Percentiles rank a stretch among this genome's conserved stretches.
These are phyloP conservation scores for Leptopterna dolabrata DNA, from an alignment of 2,888 invertebrate genomes.

Conservation along the genomic window DNA sequence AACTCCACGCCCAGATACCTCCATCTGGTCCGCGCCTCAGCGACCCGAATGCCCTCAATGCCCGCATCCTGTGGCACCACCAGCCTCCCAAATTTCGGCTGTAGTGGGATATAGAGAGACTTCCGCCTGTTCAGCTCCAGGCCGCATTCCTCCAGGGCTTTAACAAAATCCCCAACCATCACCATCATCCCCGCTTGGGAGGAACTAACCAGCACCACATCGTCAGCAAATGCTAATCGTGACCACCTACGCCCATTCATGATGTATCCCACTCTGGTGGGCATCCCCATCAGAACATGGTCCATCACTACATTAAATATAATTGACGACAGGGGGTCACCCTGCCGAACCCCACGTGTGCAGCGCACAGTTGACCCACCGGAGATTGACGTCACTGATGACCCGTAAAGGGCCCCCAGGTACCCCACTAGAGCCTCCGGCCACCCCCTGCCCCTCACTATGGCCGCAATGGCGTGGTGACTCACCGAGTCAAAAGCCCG, in stretches of 20 bases:
- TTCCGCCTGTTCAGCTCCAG: background rate
- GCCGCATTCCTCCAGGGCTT: background rate
- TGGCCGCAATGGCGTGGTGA: conserved; percentile 36
- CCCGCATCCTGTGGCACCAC: background rate
- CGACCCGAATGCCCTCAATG: background rate
- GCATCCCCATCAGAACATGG: conserved; percentile 43
- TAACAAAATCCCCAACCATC: background rate
- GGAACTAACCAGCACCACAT: conserved; percentile 54
- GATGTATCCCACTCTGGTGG: background rate
- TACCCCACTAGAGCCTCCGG: conserved; percentile 64
- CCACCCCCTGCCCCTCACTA: conserved; percentile 62
- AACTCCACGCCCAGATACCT: background rate
- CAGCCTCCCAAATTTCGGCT: no score
- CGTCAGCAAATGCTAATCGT: conserved; percentile 58
- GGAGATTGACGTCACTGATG: conserved; percentile 62
- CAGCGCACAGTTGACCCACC: conserved; percentile 16
- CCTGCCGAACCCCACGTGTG: conserved; percentile 67
- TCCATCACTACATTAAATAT: conserved; percentile 60
- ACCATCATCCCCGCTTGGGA: background rate
- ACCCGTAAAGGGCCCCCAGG: conserved; percentile 65
- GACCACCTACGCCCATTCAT: background rate
- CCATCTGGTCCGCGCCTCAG: background rate
- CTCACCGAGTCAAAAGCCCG: conserved; percentile 63
- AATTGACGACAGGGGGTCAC: conserved; percentile 66
- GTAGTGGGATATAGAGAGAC: background rate